phyloP scores from a whole-genome alignment of 2,113 vertebrate species.

The Paramisgurnus dabryanus region DNA sequence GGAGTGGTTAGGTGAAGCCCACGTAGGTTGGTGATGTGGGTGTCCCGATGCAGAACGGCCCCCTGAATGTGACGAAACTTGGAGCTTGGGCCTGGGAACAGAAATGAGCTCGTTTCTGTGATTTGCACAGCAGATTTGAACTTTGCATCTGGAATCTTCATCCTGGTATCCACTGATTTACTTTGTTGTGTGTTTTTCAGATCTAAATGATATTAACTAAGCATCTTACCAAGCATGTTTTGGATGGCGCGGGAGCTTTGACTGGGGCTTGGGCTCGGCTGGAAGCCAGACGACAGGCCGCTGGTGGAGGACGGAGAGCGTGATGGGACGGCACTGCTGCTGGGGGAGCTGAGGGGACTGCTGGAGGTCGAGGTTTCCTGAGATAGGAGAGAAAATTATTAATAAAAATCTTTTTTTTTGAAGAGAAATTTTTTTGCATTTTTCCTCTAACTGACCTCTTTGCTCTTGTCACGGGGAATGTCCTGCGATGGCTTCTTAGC shows the following conservation, averaged over 20 bases:
- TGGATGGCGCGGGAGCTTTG: conserved; percentile 85
- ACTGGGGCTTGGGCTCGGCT: conserved; percentile 87
- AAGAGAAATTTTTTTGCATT: too few species aligned
- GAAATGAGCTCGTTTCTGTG: background rate
- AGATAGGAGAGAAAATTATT: background rate
- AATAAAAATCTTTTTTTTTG: background rate
- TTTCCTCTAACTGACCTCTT: conserved; percentile 63
- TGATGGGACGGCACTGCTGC: conserved; percentile 74
- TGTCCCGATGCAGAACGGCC: conserved; percentile 82
- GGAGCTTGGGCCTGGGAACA: conserved; percentile 79
- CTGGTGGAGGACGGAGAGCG: conserved; percentile 86
- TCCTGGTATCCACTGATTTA: too few species aligned
- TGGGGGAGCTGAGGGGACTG: conserved; percentile 81
- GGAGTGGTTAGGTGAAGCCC: conserved; percentile 92
- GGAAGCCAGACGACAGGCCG: conserved; percentile 81
- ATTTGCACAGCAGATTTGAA: too few species aligned
- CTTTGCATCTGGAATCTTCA: too few species aligned
- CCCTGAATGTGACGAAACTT: conserved; percentile 91
- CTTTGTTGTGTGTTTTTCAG: too few species aligned
- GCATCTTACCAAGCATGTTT: conserved; percentile 79
- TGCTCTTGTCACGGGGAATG: conserved; percentile 59
- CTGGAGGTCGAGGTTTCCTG: conserved; percentile 75
- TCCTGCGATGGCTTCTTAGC: conserved; percentile 58
- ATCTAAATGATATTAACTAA: too few species aligned
- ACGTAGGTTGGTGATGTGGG: conserved; percentile 90